Conservation (phyloP, 1,140 invertebrate genomes). For the Macrobrachium nipponense region DNA sequence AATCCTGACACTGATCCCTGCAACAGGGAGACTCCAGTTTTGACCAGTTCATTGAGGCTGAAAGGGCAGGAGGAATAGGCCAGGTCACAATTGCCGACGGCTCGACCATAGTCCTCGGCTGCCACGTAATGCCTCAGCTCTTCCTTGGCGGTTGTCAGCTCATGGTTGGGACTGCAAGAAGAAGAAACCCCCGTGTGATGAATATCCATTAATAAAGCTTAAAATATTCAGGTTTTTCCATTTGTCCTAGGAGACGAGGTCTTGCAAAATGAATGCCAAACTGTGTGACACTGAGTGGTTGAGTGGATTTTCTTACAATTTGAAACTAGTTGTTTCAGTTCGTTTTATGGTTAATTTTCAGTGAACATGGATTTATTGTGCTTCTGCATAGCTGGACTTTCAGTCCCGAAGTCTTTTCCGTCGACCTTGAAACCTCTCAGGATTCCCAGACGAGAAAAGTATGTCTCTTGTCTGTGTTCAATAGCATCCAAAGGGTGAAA, state of each 20-base stretch:
- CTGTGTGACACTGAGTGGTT: no score
- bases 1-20: slow-evolving; percentile 34
- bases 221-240: neutral
- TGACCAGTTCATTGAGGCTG: slow-evolving; percentile 33
- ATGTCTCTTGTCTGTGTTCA: no score
- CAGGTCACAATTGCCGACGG: slow-evolving; percentile 45
- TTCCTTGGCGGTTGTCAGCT: slow-evolving; percentile 4
- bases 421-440: no score
- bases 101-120: slow-evolving; percentile 33
- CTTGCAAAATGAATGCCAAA: neutral
- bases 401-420: no score
- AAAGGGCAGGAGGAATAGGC: slow-evolving; percentile 50
- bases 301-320: no score
- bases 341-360: no score
- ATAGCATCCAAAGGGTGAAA: no score
- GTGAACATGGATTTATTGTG: no score
- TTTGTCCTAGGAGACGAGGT: neutral
- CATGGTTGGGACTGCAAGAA: slow-evolving; percentile 30
- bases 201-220: neutral
- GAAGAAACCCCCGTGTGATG: neutral
- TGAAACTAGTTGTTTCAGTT: no score
- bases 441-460: no score
- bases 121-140: slow-evolving; percentile 30
- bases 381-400: no score
- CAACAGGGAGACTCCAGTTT: slow-evolving; percentile 36